Conservation (phyloP, 2,113 vertebrate genomes). For the Lota lota region DNA sequence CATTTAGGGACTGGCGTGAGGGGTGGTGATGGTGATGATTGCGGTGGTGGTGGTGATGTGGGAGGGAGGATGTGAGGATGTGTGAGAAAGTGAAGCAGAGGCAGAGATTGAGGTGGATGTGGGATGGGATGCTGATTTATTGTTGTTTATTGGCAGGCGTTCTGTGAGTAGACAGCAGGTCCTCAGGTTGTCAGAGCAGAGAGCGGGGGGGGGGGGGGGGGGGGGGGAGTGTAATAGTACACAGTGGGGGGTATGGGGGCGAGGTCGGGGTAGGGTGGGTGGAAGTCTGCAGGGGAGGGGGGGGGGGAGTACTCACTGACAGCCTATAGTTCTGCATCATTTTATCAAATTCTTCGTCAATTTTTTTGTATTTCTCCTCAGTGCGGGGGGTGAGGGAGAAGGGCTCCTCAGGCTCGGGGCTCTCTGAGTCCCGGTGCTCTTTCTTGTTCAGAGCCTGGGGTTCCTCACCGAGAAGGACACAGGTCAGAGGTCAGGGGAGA, state of each 20-base stretch:
- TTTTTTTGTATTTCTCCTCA: constrained; percentile 99
- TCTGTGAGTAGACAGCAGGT: constrained; percentile 69
- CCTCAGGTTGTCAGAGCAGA: neutral
- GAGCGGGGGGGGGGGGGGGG: neutral
- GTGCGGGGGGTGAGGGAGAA: constrained; percentile 98
- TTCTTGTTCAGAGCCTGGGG: constrained; percentile 98
- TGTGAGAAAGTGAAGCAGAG: no score
- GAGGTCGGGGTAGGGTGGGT: constrained; percentile 15
- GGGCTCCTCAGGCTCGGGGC: constrained; percentile 92
- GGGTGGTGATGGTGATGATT: no score
- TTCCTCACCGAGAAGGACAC: constrained; percentile 44
- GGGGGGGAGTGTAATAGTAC: no score
- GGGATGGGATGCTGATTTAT: constrained; percentile 25
- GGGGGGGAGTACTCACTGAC: constrained; percentile 90
- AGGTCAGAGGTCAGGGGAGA: constrained; percentile 27
- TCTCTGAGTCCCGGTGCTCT: constrained; percentile 96
- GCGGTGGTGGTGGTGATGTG: no score
- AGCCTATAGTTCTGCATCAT: constrained; percentile 99
- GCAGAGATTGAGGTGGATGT: neutral
- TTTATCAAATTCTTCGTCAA: constrained; percentile 99
- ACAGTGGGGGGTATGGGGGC: constrained; percentile 35
- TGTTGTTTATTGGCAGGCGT: constrained; percentile 60
- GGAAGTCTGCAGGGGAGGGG: constrained; percentile 44
- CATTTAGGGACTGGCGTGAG: no score
- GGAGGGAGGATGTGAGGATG: no score